Percentiles rank a stretch among this genome's conserved stretches.
Evolutionary conservation across 1,140 invertebrate species (phyloP).

Genomic region (Papilio dardanus): DNA sequence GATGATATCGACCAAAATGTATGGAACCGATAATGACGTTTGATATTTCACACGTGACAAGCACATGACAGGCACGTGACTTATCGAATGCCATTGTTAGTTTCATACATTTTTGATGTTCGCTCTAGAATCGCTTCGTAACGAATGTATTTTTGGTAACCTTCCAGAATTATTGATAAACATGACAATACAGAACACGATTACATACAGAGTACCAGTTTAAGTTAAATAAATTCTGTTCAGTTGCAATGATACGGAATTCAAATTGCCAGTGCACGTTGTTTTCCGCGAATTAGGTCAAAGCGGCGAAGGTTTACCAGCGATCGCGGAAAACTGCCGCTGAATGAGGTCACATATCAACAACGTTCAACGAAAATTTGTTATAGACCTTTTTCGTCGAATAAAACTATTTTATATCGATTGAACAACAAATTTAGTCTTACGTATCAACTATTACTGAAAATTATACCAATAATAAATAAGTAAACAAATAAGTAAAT

Average conservation of each 20-base stretch:
- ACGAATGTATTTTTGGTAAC: no score
- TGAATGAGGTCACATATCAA: constrained; percentile 53
- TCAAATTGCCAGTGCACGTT: constrained; percentile 39
- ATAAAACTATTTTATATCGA: background rate
- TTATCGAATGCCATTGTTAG: no score
- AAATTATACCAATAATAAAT: no score
- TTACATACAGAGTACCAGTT: background rate
- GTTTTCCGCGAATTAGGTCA: constrained; percentile 56
- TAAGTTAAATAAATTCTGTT: background rate
- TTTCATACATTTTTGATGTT: no score
- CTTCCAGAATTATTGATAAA: background rate
- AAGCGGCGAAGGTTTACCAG: constrained; percentile 43
- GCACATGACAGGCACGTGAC: no score
- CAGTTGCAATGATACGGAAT: constrained; percentile 16
- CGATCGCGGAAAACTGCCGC: constrained; percentile 47
- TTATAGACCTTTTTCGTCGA: background rate
- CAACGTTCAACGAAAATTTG: constrained; percentile 46
- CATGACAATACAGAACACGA: background rate
- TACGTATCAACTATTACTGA: no score
- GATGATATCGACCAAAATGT: no score
- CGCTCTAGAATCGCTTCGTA: no score
- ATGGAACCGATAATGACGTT: no score
- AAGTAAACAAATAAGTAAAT: no score
- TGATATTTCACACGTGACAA: no score
- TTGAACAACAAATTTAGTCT: no score